Conservation (phyloP, 2,888 invertebrate species). For the Synanthedon myopaeformis region DNA sequence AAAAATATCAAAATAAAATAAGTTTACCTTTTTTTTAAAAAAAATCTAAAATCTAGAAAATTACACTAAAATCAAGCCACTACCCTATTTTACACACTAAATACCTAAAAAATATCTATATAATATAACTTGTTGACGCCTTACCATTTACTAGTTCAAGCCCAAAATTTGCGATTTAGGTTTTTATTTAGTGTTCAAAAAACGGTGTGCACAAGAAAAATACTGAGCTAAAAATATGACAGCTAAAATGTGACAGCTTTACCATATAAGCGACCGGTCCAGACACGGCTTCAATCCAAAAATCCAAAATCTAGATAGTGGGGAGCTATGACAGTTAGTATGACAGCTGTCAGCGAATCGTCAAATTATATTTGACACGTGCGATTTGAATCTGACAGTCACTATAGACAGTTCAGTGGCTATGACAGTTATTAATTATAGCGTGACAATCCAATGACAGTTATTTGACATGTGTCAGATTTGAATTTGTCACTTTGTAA, state of each 20-base stretch:
- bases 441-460: too few relatives aligned
- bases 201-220: not conserved
- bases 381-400: too few relatives aligned
- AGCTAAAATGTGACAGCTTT: not conserved
- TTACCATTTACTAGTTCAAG: constrained; percentile 15
- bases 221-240: not conserved
- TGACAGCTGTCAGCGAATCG: too few relatives aligned
- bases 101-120: constrained; percentile 4
- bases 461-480: too few relatives aligned
- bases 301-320: too few relatives aligned
- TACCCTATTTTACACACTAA: not conserved
- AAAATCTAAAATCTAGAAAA: not conserved
- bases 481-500: too few relatives aligned
- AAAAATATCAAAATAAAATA: not conserved
- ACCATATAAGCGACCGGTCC: not conserved
- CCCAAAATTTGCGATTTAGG: not conserved
- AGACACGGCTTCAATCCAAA: too few relatives aligned
- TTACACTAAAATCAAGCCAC: not conserved
- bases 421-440: too few relatives aligned
- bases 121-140: constrained; percentile 25
- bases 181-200: not conserved
- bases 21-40: not conserved
- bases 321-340: too few relatives aligned
- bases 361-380: too few relatives aligned
- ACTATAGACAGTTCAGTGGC: too few relatives aligned